Base-by-base conservation (phyloP, 2,888 invertebrate species). In the Heliconius aoede region DNA sequence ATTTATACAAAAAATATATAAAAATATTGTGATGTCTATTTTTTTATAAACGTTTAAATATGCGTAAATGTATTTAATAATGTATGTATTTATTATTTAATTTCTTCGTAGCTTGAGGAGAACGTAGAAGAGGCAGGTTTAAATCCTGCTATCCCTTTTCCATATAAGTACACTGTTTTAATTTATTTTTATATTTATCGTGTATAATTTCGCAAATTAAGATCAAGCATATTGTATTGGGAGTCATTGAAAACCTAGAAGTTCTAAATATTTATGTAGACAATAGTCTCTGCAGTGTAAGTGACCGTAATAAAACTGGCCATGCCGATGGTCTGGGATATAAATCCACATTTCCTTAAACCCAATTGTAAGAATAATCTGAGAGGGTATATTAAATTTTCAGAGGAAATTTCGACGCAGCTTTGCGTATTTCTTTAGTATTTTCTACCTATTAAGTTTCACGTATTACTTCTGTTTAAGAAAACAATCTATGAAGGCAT, bases 241-340 rank as follows among this genome's bases (percentile, higher is more conserved):
- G 0, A 61, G 15, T n/a, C 26, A 9, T 61, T 61, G 15, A 21
- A 61, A 21, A 21, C 26, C 13, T 60, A 18, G 11, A 24, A 28
- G 1, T 26, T 28, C 15, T 26, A n/a, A 28, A 28, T 15, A 60
- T 60, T 15, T 60, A 26, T 26, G 4, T 15, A 60, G 26, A 15
- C 60, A 28, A 15, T 28, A 30, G 30, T 61, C 61, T 18, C 61
- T 15, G 8, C 62, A 21, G 62, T n/a, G 62, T 32, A 62, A 32
- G 32, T 62, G 62, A 62, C 32, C 62, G 8, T 62, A 62, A 32
- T 62, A 62, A 62, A 62, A 30, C 21, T 61, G 30, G 62, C 9
- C n/a, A 62, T 11, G n/a, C 55, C 1, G 4, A 62, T 32, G n/a
- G 62, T 62, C 21, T 32, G 61, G 13, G 61, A 61, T 61, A 61